Base-by-base conservation (phyloP, 2,888 invertebrate species). In the Cordilura impudica region DNA sequence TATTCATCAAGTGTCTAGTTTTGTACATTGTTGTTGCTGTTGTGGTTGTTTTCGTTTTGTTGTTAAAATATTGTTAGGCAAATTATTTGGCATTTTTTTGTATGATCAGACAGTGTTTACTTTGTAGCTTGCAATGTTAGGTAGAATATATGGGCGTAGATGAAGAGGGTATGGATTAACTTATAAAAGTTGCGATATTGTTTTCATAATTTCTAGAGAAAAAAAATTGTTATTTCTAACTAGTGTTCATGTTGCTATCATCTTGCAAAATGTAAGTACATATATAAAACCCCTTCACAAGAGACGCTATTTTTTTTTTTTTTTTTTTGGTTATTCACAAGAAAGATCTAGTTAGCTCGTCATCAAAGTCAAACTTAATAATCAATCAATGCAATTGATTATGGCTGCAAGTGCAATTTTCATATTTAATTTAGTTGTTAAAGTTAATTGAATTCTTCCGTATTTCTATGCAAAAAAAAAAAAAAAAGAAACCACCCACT, bases 1-100 rank as follows among this genome's bases (percentile, higher is more conserved):
- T 79, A 79, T 79, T 79, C 79, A 71, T 79, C 79, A 79, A 79
- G 63, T 66, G 74, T 74, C 78, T 73, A 70, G 66, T 74, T 71
- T 53, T 39, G 49, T 10, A 7, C n/a, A n/a, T n/a, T 39, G 2
- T 39, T n/a, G 12, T 39, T 39, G n/a, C 12, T 35, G n/a, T 70
- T 49, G 69, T 23, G n/a, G 51, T 43, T 43, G 56, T 70, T 56
- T 66, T 74, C 47, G n/a, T 45, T 54, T 47, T 14, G 63, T 39
- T 58, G 31, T 8, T 10, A 31, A 31, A 31, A 31, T 31, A 31
- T 10, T 31, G 10, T 12, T 10, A 39, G 35, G 35, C n/a, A 12
- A n/a, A 3, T 2, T n/a, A 39, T 39, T 26, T 39, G 12, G 35
- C 8, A 53, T 6, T 31, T 39, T 10, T 26, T 29, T 16, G 14